These are phyloP conservation scores for Drosophila lacicola DNA, from an alignment of 2,888 invertebrate genomes.

Conservation along the genomic window DNA sequence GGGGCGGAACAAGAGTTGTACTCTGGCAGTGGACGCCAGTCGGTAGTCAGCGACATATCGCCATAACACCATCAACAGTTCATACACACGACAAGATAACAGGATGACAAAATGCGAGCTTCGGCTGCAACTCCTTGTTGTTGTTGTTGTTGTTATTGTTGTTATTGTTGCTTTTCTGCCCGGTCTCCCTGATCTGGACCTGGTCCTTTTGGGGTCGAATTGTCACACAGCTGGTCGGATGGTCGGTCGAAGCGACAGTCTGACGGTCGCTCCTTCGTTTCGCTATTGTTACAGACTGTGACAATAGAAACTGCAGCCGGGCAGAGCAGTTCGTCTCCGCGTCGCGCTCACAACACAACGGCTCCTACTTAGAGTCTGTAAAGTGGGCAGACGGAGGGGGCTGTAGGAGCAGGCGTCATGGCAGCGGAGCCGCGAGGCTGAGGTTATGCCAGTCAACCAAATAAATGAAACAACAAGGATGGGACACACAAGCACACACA, in stretches of 20 bases:
- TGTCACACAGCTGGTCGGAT: conserved; percentile 66
- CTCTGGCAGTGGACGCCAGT: conserved; percentile 36
- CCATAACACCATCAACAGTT: conserved; percentile 80
- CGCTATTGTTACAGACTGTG: conserved; percentile 77
- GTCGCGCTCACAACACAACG: conserved; percentile 1
- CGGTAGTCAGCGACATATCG: conserved; percentile 77
- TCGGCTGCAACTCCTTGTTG: conserved; percentile 34
- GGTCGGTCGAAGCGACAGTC: conserved; percentile 8
- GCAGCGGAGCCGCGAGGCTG: conserved; percentile 58
- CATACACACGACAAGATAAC: conserved; percentile 46
- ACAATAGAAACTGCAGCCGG: conserved; percentile 67
- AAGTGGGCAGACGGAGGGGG: conserved; percentile 3
- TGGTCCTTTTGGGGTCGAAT: conserved; percentile 77
- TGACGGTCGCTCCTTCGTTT: conserved; percentile 34
- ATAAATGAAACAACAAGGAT: conserved; percentile 79
- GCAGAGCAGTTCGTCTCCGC: conserved; percentile 10
- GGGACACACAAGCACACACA: conserved; percentile 27
- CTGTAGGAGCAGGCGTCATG: conserved; percentile 7
- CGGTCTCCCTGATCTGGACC: conserved; percentile 20
- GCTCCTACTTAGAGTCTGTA: conserved; percentile 63
- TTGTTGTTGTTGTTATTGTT: conserved; percentile 22
- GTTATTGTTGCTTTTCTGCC: conserved; percentile 33
- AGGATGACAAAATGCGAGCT: conserved; percentile 48
- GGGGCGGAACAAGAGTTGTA: conserved; percentile 28
- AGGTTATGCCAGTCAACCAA: conserved; percentile 81